Conservation (phyloP, 1,140 invertebrate genomes). For the Drosophila ficusphila region DNA sequence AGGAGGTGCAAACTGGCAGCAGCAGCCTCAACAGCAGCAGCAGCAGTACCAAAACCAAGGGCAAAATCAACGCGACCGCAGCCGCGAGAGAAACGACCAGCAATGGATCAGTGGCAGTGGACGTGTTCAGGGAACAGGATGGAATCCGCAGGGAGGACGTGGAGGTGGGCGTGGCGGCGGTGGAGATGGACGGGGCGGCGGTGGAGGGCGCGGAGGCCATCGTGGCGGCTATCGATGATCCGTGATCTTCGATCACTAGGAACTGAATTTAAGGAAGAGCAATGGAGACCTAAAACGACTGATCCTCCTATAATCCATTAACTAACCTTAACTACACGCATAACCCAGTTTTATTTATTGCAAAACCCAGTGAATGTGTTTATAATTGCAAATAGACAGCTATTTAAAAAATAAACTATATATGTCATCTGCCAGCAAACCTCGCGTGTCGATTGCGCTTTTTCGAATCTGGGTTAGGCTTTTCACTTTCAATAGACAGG, state of each 20-base stretch:
- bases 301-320: conserved; percentile 7
- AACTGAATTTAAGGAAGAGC: neutral
- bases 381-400: conserved; percentile 39
- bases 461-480: conserved; percentile 9
- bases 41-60: conserved; percentile 11
- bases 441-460: conserved; percentile 35
- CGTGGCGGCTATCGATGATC: conserved; percentile 53
- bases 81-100: conserved; percentile 41
- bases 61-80: conserved; percentile 25
- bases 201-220: conserved; percentile 79
- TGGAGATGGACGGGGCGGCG: conserved; percentile 21
- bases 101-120: conserved; percentile 69
- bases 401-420: conserved; percentile 45
- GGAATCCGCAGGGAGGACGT: conserved; percentile 56
- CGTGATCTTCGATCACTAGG: neutral
- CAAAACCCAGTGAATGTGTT: conserved; percentile 26
- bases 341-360: conserved; percentile 56
- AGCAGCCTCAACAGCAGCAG: conserved; percentile 45
- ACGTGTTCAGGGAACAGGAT: conserved; percentile 77
- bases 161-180: conserved; percentile 52
- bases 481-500: conserved; percentile 41
- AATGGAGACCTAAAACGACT: conserved; percentile 9
- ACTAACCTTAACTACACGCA: neutral
- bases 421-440: conserved; percentile 49
- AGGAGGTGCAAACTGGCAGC: conserved; percentile 46